Evolutionary conservation across 2,797 vertebrate species (phyloP), one percentile per base, ranked within the genome.

Genomic region (Melanogrammus aeglefinus): DNA sequence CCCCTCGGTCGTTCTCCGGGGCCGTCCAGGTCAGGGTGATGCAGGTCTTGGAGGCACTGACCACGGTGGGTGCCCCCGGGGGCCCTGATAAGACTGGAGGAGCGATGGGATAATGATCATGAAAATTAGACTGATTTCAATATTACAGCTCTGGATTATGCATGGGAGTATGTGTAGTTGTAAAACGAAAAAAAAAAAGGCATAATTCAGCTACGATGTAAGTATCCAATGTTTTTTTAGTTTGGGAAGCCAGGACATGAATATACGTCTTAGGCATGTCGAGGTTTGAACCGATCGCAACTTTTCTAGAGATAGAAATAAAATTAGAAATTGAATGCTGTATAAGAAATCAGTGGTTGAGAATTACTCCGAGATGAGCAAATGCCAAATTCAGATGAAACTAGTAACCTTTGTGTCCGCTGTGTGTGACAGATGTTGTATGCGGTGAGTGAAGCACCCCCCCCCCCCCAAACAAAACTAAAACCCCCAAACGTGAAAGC

Each of bases 21-120:
- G 92, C 87, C 0, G 82, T 90, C 96, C 96, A 97, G 3, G 89
- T 89, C 75, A 97, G 86, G 0, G 91, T 92, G 86, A 96, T 90
- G 70, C 85, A 88, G 44, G 90, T 92, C 85, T 90, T 96, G 77
- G 91, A 94, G 73, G 93, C 82, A n/a, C 91, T 93, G 47, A 94
- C 81, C 47, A 96, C 88, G 77, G 87, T 85, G 0, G 96, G 95
- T 4, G 93, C 79, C 21, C 94, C 91, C 72, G 95, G 95, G 77
- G 94, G 90, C 70, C 95, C 92, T 0, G 95, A 91, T 1, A 94
- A 90, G 85, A 91, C 96, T 97, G 24, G 4, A 69, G 63, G 24
- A 27, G 10, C 6, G 7, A 69, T 27, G 24, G n/a, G n/a, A 69
- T 27, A 27, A 69, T 27, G 63, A 69, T 69, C 3, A 10, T 66